Evolutionary conservation across 2,888 invertebrate species (phyloP), one percentile per base, ranked within the genome.

Genomic region (Hoplodrina blanda): DNA sequence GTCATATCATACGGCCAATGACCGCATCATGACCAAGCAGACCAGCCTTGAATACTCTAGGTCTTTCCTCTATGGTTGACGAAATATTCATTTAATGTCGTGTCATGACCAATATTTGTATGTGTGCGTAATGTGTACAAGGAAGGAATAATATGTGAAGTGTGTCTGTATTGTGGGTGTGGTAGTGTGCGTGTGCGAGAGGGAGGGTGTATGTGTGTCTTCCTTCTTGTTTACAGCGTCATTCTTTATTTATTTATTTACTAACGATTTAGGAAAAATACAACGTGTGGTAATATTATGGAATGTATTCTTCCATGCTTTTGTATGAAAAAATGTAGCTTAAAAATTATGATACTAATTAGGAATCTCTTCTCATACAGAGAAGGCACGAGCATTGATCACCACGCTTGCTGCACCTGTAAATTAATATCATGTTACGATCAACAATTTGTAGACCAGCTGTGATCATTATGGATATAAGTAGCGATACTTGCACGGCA

Each of bases 131-230:
- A 17, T 54, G 15, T 49, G 55, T 44, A 53, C 49, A 25, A 1
- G 61, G 71, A 53, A 62, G 44, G 19, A 41, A 46, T 5, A 60
- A 33, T 61, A 70, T 11, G 37, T 70, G 60, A 64, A 78, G 25
- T 37, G 52, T 52, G 65, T 62, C n/a, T 56, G 13, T 17, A 61
- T n/a, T 54, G 4, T 4, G 13, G 13, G n/a, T 50, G 50, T 50
- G 15, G 4, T 13, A 41, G 74, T 73, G 53, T 56, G 71, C 0
- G 79, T 79, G 50, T 52, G 73, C n/a, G 76, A 52, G n/a, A 10
- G 55, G 60, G 76, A 61, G 4, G 13, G 37, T 10, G 1, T 55
- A 25, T 56, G 10, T 56, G 13, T 13, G 46, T 52, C 5, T 10
- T 20, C 13, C 55, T 73, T 62, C 59, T 57, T 46, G 7, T 76